Evolutionary conservation across 2,113 vertebrate species (phyloP), one percentile per base, ranked within the genome.

Genomic region (Gasterosteus nipponicus): DNA sequence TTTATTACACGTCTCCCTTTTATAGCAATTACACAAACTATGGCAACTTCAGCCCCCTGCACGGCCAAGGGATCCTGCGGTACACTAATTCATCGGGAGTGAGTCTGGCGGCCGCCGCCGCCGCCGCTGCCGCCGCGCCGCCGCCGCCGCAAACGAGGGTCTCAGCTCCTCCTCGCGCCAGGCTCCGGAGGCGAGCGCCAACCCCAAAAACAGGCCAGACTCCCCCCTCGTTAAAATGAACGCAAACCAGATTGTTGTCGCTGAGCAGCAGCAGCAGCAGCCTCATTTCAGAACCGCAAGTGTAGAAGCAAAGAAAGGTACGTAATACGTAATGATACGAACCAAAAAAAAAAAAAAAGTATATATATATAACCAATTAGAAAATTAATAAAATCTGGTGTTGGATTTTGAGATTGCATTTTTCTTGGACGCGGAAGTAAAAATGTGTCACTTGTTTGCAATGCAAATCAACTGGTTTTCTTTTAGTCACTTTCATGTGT

Each of bases 1-100:
- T 99, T 93, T 99, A 99, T 93, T 99, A 99, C 93, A 96, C 97
- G 2, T 95, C 98, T 77, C 97, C 97, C 90, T 99, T 99, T 97
- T 99, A 99, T 81, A 95, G 96, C 93, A 97, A 95, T 94, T 99
- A 99, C 88, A 96, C 97, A 92, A 98, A 97, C 96, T 99, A 99
- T 92, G 96, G 97, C 91, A 98, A 96, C 95, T 97, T 99, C 86
- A 96, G 96, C 86, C 95, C 97, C 39, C 95, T 98, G 84, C 97
- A 97, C 93, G 95, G 96, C 88, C 97, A 97, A 89, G 96, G 97
- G 70, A 98, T 99, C 81, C 94, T 99, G 91, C 95, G 97, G 41
- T 99, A 98, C 80, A 91, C 90, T 58, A 96, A 94, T 77, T 94
- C 97, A 1, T 92, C 96, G 5, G 94, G 95, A 80, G 87, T 93